These are phyloP conservation scores for Chiridota heheva DNA, from an alignment of 35 echinoderm and acorn worm species.

Conservation along the genomic window DNA sequence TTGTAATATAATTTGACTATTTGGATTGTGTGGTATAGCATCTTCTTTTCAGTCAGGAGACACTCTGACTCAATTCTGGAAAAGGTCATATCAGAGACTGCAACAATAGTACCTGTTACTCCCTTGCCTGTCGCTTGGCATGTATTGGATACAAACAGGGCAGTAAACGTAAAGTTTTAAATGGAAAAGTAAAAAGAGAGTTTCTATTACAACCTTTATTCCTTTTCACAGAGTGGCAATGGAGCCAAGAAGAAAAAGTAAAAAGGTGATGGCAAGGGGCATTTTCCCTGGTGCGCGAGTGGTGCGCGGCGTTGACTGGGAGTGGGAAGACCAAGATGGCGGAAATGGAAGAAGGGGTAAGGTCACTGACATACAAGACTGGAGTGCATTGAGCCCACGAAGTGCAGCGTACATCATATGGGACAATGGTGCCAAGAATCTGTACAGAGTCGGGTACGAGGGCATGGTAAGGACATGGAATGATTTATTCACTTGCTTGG, in stretches of 20 bases:
- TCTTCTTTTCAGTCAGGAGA: too few species aligned
- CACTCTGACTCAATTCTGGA: too few species aligned
- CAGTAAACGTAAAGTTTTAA: too few species aligned
- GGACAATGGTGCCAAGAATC: conserved; percentile 97
- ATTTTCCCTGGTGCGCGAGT: conserved; percentile 94
- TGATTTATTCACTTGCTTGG: not conserved
- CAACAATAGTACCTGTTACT: too few species aligned
- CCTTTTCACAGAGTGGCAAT: conserved; percentile 72
- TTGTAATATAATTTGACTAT: too few species aligned
- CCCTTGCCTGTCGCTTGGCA: too few species aligned
- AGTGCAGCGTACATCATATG: conserved; percentile 97
- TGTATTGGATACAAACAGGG: too few species aligned
- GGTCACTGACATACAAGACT: conserved; percentile 95
- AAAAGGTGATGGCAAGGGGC: conserved; percentile 94
- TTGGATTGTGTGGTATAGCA: too few species aligned
- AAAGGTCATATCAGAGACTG: too few species aligned
- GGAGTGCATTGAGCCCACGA: conserved; percentile 91
- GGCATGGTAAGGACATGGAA: conserved; percentile 96
- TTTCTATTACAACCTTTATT: too few species aligned
- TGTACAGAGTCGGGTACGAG: conserved; percentile 95
- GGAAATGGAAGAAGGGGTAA: conserved; percentile 85
- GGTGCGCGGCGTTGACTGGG: conserved; percentile 97
- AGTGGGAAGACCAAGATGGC: conserved; percentile 99
- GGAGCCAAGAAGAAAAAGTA: conserved; percentile 95
- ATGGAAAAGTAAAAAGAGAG: too few species aligned